Percentiles rank a stretch among this genome's conserved stretches.
Conservation (phyloP, 37 sponge, comb jelly and placozoan species). For the Halichondria panicea region DNA sequence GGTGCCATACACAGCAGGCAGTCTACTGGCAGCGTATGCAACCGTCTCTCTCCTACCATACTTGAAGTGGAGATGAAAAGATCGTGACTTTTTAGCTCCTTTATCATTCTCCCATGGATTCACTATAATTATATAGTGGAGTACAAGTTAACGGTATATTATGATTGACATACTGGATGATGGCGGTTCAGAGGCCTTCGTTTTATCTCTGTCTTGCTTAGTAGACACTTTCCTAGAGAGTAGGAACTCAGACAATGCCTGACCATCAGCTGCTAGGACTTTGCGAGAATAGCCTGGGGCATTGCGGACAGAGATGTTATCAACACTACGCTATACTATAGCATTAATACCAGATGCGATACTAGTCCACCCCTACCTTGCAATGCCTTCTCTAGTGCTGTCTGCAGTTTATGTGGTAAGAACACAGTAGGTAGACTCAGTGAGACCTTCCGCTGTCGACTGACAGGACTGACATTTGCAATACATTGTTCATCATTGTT, state of each 20-base stretch:
- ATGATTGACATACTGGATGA: no score
- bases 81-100: background rate
- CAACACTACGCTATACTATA: background rate
- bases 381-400: slow-evolving; percentile 39
- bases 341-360: background rate
- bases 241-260: slow-evolving; percentile 19
- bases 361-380: slow-evolving; percentile 14
- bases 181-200: no score
- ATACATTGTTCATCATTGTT: no score
- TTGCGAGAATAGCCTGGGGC: slow-evolving; percentile 27
- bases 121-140: background rate
- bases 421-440: slow-evolving; percentile 52
- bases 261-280: slow-evolving; percentile 22
- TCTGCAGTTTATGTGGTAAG: slow-evolving; percentile 39
- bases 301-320: no score
- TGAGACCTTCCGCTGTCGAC: slow-evolving; percentile 32
- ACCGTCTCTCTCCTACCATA: slow-evolving; percentile 71
- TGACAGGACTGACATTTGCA: background rate
- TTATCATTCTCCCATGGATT: background rate
- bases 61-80: slow-evolving; percentile 34
- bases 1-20: slow-evolving; percentile 71
- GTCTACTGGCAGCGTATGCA: slow-evolving; percentile 71
- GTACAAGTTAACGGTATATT: background rate
- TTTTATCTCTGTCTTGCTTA: no score
- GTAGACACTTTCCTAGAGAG: slow-evolving; percentile 2